These are phyloP conservation scores for Sanderia malayensis DNA, from an alignment of 30 jellyfish, hydroid and myxozoan species.

Conservation along the genomic window DNA sequence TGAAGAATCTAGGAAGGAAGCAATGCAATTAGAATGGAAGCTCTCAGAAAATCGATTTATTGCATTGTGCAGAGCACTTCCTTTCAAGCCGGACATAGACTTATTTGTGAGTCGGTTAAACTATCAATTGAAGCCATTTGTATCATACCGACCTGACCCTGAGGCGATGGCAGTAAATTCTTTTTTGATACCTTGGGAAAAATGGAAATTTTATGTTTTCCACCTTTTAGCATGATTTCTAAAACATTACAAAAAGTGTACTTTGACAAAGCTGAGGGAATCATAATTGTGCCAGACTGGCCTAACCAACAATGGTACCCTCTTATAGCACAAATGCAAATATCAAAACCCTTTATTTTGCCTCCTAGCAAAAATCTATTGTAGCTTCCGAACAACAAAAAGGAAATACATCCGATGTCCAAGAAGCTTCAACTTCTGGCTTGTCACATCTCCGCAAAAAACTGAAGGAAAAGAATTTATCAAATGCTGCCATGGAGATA, in stretches of 20 bases:
- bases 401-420: conserved; percentile 31
- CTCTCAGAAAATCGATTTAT: conserved; percentile 1
- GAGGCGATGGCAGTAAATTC: conserved; percentile 15
- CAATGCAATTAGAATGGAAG: conserved; percentile 18
- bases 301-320: conserved; percentile 51
- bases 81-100: conserved; percentile 14
- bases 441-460: conserved; percentile 14
- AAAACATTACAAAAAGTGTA: conserved; percentile 8
- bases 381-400: conserved; percentile 23
- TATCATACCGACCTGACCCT: conserved; percentile 38
- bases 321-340: neutral
- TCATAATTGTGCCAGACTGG: conserved; percentile 50
- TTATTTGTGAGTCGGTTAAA: conserved; percentile 36
- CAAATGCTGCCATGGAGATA: conserved; percentile 2
- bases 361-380: conserved; percentile 44
- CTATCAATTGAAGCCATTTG: conserved; percentile 4
- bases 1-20: conserved; percentile 14
- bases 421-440: conserved; percentile 24
- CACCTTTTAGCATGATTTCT: conserved; percentile 31
- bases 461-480: neutral
- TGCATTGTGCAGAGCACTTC: neutral
- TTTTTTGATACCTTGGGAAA: conserved; percentile 9
- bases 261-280: conserved; percentile 31
- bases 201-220: conserved; percentile 22
- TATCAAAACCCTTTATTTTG: conserved; percentile 5